Base-by-base conservation (phyloP, 1,140 invertebrate genomes). In the Macrostomum lignano region DNA sequence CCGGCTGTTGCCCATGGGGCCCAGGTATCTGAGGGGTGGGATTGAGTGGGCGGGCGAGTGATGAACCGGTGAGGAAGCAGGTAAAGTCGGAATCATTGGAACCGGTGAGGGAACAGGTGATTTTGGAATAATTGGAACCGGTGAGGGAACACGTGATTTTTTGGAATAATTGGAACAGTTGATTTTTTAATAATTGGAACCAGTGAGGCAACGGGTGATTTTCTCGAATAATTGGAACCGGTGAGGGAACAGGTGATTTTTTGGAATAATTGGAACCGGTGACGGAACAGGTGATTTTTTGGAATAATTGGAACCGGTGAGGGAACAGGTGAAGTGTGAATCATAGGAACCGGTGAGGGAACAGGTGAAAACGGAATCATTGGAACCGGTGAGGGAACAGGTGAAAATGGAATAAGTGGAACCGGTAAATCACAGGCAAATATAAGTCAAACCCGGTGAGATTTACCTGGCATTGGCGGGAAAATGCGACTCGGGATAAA, bases 401-500 rank as follows among this genome's bases (percentile, higher is more conserved):
- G n/a, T 24, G 23, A n/a, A n/a, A n/a, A n/a, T n/a, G n/a, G n/a
- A n/a, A n/a, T n/a, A n/a, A n/a, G 23, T n/a, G 9, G 23, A 24
- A 24, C 9, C 9, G n/a, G 23, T 24, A 24, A 24, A 24, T 24
- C n/a, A n/a, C 9, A 24, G 9, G 9, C 23, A 9, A 24, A 24
- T 24, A n/a, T 9, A 9, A n/a, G 23, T 24, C 9, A n/a, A n/a
- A n/a, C 9, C 9, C 9, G 23, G n/a, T 24, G 23, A n/a, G 23
- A 24, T 24, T 9, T 24, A 9, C n/a, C n/a, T 9, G 9, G n/a
- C 9, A n/a, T 24, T 9, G 9, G n/a, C n/a, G 9, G 19, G 17
- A 32, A 32, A 11, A 7, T 11, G 19, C 25, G 11, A 32, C 31
- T 33, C 22, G 3, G 88, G 88, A 58, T 88, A 96, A 41, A 96